These are phyloP conservation scores for Anagyrus pseudococci DNA, from an alignment of 2,888 invertebrate genomes.

Conservation along the genomic window DNA sequence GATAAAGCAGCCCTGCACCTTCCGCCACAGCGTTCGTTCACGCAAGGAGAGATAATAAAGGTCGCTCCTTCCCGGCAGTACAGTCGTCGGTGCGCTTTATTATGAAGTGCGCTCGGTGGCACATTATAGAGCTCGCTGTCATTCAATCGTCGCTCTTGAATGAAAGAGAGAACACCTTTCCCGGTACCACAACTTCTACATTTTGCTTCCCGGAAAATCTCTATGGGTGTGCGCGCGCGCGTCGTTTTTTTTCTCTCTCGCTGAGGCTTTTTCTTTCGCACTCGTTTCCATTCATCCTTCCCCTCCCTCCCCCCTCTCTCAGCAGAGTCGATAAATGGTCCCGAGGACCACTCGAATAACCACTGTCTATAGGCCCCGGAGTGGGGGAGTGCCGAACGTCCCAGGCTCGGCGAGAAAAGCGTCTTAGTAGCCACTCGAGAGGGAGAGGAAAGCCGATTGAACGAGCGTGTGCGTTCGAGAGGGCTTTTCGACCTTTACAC, in stretches of 20 bases:
- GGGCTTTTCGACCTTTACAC: constrained; percentile 12
- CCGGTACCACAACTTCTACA: too few species aligned
- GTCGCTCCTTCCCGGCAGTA: too few species aligned
- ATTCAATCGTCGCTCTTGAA: not conserved
- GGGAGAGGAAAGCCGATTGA: constrained; percentile 29
- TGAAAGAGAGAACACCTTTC: too few species aligned
- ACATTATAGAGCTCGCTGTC: too few species aligned
- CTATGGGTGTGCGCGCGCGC: too few species aligned
- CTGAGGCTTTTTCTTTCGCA: not conserved
- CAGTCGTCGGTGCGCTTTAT: too few species aligned
- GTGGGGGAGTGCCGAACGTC: not conserved
- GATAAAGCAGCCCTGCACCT: too few species aligned
- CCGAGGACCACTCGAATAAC: not conserved
- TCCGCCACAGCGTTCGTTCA: too few species aligned
- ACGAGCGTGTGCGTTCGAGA: constrained; percentile 8
- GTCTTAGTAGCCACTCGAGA: constrained; percentile 29
- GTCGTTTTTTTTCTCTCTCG: too few species aligned
- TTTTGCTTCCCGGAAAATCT: too few species aligned
- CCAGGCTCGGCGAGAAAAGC: constrained; percentile 31
- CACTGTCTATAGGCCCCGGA: not conserved
- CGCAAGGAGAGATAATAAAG: too few species aligned
- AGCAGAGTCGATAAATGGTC: not conserved
- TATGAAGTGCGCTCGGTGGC: too few species aligned
- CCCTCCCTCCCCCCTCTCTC: not conserved
- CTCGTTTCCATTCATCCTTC: not conserved